phyloP scores from a whole-genome alignment of 2,113 vertebrate species.

The Hippocampus mohnikei region DNA sequence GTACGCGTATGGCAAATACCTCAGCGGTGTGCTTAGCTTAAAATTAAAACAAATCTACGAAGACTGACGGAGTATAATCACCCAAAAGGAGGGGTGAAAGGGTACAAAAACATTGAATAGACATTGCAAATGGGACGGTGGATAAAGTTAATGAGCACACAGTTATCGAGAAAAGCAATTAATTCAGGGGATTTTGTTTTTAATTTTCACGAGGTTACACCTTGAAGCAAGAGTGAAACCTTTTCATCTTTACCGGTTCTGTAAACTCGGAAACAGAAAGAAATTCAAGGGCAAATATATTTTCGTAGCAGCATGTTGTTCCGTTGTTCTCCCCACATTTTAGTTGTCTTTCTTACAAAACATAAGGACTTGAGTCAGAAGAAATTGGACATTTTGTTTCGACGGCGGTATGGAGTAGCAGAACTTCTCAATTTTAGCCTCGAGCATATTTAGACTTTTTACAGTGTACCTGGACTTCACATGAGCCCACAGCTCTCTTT shows the following conservation, averaged over 20 bases:
- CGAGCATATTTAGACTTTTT: too few relatives aligned
- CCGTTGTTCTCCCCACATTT: too few relatives aligned
- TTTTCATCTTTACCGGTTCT: background rate
- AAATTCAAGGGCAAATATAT: background rate
- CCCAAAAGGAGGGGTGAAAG: slow-evolving; percentile 11
- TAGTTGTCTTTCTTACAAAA: too few relatives aligned
- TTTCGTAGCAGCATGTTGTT: too few relatives aligned
- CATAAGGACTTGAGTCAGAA: too few relatives aligned
- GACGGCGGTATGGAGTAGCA: too few relatives aligned
- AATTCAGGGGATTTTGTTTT: background rate
- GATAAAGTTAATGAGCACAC: background rate
- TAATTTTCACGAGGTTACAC: background rate
- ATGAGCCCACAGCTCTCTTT: too few relatives aligned
- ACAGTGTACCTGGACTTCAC: too few relatives aligned
- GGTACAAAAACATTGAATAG: background rate
- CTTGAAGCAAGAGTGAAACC: background rate
- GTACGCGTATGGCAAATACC: slow-evolving; percentile 33
- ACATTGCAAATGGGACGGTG: background rate
- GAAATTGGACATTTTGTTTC: too few relatives aligned
- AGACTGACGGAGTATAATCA: slow-evolving; percentile 20
- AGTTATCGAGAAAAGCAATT: background rate
- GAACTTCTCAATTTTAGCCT: too few relatives aligned
- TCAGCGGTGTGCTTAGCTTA: slow-evolving; percentile 32
- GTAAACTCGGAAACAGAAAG: background rate
- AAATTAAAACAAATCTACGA: slow-evolving; percentile 14